Base-by-base conservation (phyloP, 2,113 vertebrate genomes). In the Cottus gobio region DNA sequence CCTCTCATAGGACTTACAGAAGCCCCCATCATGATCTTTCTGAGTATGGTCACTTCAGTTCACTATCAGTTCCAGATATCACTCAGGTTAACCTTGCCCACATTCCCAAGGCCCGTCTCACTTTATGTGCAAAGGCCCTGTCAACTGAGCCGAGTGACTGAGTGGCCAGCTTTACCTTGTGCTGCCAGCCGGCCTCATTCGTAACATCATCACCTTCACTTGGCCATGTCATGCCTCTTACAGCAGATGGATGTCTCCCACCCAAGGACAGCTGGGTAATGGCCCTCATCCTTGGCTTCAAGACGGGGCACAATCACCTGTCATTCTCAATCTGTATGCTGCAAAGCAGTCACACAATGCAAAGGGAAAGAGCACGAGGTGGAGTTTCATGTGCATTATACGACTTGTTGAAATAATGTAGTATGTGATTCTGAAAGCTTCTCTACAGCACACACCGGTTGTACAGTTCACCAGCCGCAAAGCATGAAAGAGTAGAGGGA, bases 161-260 rank as follows among this genome's bases (percentile, higher is more conserved):
- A 91, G 88, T 71, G 72, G 73, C 74, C 80, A 71, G 73, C 75
- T 31, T 93, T 87, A 91, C 93, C 94, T 94, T 94, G 94, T 85
- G 87, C 85, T 78, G 84, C 81, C 85, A 87, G 75, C 84, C 82
- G 65, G 67, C 83, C 88, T 90, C 92, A 94, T 94, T 85, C 89
- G 93, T 93, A 92, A 93, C 91, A 85, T 85, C 93, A 87, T 94
- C 93, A 94, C 93, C 90, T 93, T 92, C 88, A 90, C 91, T 91
- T 88, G 89, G 86, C 86, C 74, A 79, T 93, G 90, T 85, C 91
- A 86, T 54, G 82, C 89, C 89, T 91, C 82, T 81, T 85, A 81
- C 20, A 36, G 70, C 79, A 91, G 92, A 95, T 85, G 79, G 83
- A 94, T 95, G 80, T 64, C 63, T 79, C 57, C 60, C 31, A 37